phyloP scores from a whole-genome alignment of 1,140 invertebrate species.

The Coptotermes formosanus region DNA sequence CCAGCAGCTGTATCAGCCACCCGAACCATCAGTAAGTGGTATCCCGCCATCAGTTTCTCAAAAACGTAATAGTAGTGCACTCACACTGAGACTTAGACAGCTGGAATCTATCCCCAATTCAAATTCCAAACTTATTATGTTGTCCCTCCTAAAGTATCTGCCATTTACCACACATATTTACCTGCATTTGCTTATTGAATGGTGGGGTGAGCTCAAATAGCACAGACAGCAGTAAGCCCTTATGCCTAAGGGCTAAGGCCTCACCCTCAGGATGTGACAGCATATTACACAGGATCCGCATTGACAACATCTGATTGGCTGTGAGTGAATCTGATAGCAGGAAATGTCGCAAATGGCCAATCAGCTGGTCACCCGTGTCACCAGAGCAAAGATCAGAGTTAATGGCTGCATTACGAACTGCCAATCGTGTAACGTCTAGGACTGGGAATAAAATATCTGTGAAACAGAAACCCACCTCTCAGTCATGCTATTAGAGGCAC shows the following conservation, averaged over 20 bases:
- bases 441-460: conserved; percentile 80
- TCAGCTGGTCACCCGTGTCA: conserved; percentile 38
- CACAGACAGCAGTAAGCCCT: conserved; percentile 57
- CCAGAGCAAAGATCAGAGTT: conserved; percentile 58
- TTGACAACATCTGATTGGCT: conserved; percentile 75
- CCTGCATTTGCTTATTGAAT: conserved; percentile 67
- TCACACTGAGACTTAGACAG: no score
- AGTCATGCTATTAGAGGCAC: no score
- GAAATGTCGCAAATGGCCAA: conserved; percentile 39
- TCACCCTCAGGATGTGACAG: conserved; percentile 64
- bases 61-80: no score
- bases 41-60: no score
- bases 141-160: no score
- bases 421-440: conserved; percentile 78
- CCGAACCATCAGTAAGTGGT: no score
- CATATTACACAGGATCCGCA: conserved; percentile 75
- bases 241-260: conserved; percentile 55
- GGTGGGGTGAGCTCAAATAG: conserved; percentile 53
- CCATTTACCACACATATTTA: conserved; percentile 38
- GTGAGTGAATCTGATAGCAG: conserved; percentile 42
- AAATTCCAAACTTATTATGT: no score
- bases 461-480: not conserved
- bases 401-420: conserved; percentile 63
- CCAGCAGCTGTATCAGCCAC: no score
- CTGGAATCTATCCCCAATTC: no score